phyloP scores from a whole-genome alignment of 2,888 invertebrate genomes.

The Pasiphila rectangulata region DNA sequence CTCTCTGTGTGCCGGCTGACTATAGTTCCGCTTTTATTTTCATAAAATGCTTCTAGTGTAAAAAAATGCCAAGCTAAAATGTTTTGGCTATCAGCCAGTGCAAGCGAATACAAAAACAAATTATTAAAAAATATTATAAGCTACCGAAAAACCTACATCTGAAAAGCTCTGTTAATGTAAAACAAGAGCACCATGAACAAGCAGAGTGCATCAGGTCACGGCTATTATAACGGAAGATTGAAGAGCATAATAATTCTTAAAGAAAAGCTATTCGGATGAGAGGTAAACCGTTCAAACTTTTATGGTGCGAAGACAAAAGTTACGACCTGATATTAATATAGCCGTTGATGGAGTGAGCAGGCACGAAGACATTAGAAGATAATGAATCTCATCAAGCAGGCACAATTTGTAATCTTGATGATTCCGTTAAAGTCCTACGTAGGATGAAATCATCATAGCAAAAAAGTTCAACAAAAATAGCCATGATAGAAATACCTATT shows the following conservation, averaged over 20 bases:
- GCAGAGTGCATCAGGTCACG: slow-evolving; percentile 38
- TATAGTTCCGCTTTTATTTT: slow-evolving; percentile 28
- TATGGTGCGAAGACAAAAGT: slow-evolving; percentile 31
- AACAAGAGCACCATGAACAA: slow-evolving; percentile 36
- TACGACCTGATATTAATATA: slow-evolving; percentile 28
- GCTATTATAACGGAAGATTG: slow-evolving; percentile 38
- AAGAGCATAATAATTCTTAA: slow-evolving; percentile 30
- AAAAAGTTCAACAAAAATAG: too few relatives aligned
- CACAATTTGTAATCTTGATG: too few relatives aligned
- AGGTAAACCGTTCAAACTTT: slow-evolving; percentile 25
- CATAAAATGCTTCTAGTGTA: slow-evolving; percentile 24
- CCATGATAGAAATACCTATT: too few relatives aligned
- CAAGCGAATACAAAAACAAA: slow-evolving; percentile 35
- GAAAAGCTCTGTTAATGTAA: slow-evolving; percentile 15
- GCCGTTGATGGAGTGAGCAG: slow-evolving; percentile 26
- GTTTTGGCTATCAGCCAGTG: slow-evolving; percentile 50
- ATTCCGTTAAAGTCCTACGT: too few relatives aligned
- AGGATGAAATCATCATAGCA: too few relatives aligned
- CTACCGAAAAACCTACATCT: background rate
- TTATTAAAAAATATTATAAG: slow-evolving; percentile 4
- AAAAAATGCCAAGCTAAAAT: slow-evolving; percentile 31
- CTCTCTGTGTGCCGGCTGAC: slow-evolving; percentile 35
- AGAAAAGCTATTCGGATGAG: slow-evolving; percentile 23
- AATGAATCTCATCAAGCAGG: too few relatives aligned
- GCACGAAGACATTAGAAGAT: slow-evolving; percentile 4